These are phyloP conservation scores for Petaurus breviceps DNA, from an alignment of 2,113 vertebrate species.

Conservation along the genomic window DNA sequence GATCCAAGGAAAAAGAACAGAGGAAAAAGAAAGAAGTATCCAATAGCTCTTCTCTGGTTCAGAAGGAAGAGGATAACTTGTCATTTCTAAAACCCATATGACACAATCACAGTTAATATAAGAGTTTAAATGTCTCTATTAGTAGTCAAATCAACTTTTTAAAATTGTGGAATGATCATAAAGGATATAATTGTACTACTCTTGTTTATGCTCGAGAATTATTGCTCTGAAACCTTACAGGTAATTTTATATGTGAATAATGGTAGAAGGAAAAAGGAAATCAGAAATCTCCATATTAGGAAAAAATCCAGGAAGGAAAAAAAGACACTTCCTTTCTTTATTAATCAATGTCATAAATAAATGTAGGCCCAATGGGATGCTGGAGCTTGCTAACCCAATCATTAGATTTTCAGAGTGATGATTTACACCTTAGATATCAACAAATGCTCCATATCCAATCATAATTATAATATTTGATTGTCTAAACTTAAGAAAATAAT, in stretches of 20 bases:
- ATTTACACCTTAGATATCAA: background rate
- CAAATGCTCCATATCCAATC: background rate
- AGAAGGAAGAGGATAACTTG: background rate
- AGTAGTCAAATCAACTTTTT: background rate
- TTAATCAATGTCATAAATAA: background rate
- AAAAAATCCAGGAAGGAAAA: background rate
- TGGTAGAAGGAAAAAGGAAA: background rate
- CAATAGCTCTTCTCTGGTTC: background rate
- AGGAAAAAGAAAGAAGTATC: background rate
- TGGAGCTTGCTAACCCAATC: background rate
- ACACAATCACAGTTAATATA: background rate
- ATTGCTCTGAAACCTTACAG: rapidly evolving
- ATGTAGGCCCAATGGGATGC: background rate
- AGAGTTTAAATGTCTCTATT: background rate
- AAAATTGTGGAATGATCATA: background rate
- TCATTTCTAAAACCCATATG: background rate
- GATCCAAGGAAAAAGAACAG: constrained; percentile 9
- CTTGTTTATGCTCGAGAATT: rapidly evolving
- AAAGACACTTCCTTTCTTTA: background rate
- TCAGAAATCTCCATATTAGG: rapidly evolving
- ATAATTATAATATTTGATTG: background rate
- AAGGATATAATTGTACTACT: rapidly evolving
- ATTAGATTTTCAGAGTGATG: background rate
- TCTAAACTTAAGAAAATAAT: background rate
- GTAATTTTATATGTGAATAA: background rate